phyloP scores from a whole-genome alignment of 53 echinoderm and acorn worm species.

The Arbacia lixula region DNA sequence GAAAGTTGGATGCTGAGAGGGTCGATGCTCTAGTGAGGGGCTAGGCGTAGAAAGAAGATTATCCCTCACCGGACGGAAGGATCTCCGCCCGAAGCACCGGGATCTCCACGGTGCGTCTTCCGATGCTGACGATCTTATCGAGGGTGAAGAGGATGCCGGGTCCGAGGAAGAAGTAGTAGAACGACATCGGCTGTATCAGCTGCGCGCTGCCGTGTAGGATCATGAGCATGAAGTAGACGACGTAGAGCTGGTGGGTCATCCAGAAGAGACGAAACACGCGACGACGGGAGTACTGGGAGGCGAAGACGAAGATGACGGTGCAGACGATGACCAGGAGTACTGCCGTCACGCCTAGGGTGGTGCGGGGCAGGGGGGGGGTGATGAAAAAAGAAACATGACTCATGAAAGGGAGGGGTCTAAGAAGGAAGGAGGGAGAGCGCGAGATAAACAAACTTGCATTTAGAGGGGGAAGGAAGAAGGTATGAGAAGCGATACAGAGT shows the following conservation, averaged over 20 bases:
- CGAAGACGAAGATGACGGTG: conserved; percentile 71
- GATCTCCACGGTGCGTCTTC: conserved; percentile 68
- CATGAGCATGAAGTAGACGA: conserved; percentile 62
- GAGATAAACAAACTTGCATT: too few relatives aligned
- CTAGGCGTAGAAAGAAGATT: too few relatives aligned
- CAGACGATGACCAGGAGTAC: conserved; percentile 55
- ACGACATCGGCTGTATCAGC: conserved; percentile 57
- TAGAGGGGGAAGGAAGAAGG: too few relatives aligned
- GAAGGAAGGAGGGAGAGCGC: too few relatives aligned
- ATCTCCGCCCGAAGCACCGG: conserved; percentile 63
- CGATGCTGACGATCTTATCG: conserved; percentile 69
- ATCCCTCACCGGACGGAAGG: conserved; percentile 73
- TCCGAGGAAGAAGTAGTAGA: conserved; percentile 60
- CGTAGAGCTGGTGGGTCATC: conserved; percentile 71
- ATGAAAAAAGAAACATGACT: neutral
- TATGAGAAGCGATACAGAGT: too few relatives aligned
- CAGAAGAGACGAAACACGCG: conserved; percentile 74
- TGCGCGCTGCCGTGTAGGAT: conserved; percentile 67
- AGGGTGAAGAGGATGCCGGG: conserved; percentile 71
- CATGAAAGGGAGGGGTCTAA: neutral
- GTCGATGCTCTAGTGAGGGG: too few relatives aligned
- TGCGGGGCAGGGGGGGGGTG: neutral
- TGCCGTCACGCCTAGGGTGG: conserved; percentile 56
- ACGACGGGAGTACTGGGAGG: conserved; percentile 71
- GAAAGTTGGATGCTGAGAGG: too few relatives aligned